Evolutionary conservation across 2,797 vertebrate genomes (phyloP).

Genomic region (Amblyraja radiata): DNA sequence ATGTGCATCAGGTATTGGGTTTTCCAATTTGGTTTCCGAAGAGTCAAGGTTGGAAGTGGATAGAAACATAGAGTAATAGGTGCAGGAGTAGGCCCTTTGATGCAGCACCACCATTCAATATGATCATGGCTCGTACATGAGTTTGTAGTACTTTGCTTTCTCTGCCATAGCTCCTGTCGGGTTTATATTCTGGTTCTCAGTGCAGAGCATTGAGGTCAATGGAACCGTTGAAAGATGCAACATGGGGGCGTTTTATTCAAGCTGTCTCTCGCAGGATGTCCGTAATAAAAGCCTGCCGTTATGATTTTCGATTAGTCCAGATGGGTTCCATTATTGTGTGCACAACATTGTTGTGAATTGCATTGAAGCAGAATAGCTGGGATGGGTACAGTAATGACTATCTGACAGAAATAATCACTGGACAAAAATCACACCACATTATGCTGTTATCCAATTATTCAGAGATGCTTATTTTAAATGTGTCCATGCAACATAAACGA

Average conservation of each 20-base stretch:
- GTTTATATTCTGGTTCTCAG: neutral
- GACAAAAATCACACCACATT: neutral
- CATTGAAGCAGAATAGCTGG: neutral
- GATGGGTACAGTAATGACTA: neutral
- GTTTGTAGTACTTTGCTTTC: no score
- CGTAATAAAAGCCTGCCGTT: neutral
- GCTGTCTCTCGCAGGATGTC: neutral
- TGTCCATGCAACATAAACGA: neutral
- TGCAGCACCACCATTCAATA: no score
- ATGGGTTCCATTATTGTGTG: neutral
- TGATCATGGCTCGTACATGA: neutral
- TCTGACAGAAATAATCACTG: neutral
- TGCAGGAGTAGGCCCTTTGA: no score
- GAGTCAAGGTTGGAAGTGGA: no score
- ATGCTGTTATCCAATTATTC: constrained; percentile 6
- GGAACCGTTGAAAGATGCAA: neutral
- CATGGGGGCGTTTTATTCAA: neutral
- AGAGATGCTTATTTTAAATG: neutral
- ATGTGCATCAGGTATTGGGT: no score
- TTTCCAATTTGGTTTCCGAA: no score
- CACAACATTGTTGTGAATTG: neutral
- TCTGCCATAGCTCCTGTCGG: neutral
- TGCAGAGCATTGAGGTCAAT: neutral
- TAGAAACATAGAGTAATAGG: no score
- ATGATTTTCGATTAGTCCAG: neutral